A percentile compares a stretch with the other conserved stretches of the same genome.
Conservation (phyloP, 2,797 vertebrate genomes). For the Oreochromis mossambicus region DNA sequence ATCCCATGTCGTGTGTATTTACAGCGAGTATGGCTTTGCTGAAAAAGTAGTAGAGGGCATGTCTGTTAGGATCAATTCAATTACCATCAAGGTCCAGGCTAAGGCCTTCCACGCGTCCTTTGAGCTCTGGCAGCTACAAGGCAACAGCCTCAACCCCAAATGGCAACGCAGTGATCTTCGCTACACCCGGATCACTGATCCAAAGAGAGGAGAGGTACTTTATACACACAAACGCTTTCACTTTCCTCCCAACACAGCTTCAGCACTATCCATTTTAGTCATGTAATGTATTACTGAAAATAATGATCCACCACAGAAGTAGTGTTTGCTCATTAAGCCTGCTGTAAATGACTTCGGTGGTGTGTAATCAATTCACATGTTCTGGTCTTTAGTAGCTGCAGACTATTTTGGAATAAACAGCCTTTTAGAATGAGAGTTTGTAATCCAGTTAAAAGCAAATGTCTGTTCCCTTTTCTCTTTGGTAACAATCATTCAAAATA, state of each 20-base stretch:
- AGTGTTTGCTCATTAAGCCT: background rate
- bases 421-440: background rate
- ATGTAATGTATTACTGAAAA: background rate
- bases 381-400: background rate
- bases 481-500: background rate
- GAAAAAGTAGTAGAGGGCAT: constrained; percentile 99
- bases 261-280: background rate
- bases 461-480: background rate
- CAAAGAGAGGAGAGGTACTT: constrained; percentile 87
- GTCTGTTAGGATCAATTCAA: constrained; percentile 94
- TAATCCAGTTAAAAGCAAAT: constrained; percentile 14
- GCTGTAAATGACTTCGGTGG: background rate
- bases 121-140: constrained; percentile 96
- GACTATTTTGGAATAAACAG: background rate
- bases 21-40: constrained; percentile 96
- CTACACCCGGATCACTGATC: constrained; percentile 90
- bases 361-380: constrained; percentile 13
- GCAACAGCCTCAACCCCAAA: constrained; percentile 93
- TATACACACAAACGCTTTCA: background rate
- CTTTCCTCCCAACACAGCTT: background rate
- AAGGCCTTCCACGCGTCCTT: constrained; percentile 95
- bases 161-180: constrained; percentile 95
- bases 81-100: constrained; percentile 95
- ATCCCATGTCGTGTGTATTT: background rate
- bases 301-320: background rate